phyloP scores from a whole-genome alignment of 2,113 vertebrate species.

The Heloderma charlesbogerti region DNA sequence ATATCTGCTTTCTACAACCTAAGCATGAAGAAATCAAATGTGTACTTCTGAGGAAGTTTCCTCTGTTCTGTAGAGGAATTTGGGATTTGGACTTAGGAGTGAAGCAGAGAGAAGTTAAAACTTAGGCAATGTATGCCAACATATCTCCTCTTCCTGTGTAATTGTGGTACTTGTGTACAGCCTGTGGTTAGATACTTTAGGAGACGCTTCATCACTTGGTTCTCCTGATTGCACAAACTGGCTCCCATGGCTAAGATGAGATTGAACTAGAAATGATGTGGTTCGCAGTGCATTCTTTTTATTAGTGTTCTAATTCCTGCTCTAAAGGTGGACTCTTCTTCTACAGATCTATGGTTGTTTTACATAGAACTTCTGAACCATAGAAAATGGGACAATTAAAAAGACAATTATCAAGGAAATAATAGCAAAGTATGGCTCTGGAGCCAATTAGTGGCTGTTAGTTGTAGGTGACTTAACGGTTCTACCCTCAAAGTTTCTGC shows the following conservation, averaged over 20 bases:
- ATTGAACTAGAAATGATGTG: neutral
- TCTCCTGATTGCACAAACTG: neutral
- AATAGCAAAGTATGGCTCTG: neutral
- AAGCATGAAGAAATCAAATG: neutral
- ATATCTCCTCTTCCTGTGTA: neutral
- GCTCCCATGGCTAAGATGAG: neutral
- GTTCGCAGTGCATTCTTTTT: neutral
- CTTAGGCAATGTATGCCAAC: no score
- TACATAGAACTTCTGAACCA: neutral
- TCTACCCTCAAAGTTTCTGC: neutral
- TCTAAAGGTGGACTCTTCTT: neutral
- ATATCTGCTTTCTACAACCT: neutral
- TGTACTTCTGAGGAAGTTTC: neutral
- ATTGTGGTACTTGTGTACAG: neutral
- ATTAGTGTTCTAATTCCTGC: neutral
- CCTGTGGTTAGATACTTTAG: neutral
- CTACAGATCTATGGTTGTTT: neutral
- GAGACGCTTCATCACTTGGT: neutral
- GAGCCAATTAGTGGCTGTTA: neutral
- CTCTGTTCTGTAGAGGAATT: neutral
- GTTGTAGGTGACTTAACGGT: neutral
- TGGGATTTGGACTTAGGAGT: neutral
- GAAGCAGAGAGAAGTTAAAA: neutral
- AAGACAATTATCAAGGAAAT: neutral
- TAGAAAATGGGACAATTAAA: neutral